Conservation (phyloP, 2,888 invertebrate genomes). For the Neria commutata region DNA sequence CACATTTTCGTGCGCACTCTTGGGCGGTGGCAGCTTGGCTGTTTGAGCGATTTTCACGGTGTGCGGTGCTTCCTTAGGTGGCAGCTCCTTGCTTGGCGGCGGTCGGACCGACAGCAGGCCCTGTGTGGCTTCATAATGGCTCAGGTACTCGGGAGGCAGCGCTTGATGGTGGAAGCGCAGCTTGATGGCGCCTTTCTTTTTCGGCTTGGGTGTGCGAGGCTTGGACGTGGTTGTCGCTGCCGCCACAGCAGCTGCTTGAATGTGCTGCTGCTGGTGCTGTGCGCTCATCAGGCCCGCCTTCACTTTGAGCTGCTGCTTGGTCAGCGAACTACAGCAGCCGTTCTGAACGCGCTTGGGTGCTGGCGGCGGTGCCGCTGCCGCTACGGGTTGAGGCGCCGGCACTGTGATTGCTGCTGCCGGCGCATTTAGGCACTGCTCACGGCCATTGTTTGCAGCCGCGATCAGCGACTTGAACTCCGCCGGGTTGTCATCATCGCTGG, state of each 20-base stretch:
- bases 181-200: conserved; percentile 68
- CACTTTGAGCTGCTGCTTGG: conserved; percentile 54
- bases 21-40: conserved; percentile 47
- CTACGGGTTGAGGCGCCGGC: background rate
- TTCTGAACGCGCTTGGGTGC: conserved; percentile 26
- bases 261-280: conserved; percentile 27
- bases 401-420: conserved; percentile 25
- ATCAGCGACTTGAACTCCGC: conserved; percentile 46
- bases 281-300: conserved; percentile 51
- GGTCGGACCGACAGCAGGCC: conserved; percentile 59
- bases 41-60: conserved; percentile 40
- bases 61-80: conserved; percentile 34
- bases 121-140: conserved; percentile 77
- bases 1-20: conserved; percentile 69
- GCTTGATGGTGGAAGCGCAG: conserved; percentile 83
- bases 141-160: conserved; percentile 77
- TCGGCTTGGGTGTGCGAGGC: conserved; percentile 25
- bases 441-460: conserved; percentile 22
- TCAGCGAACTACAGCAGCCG: conserved; percentile 46
- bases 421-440: conserved; percentile 14
- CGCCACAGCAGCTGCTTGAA: conserved; percentile 15
- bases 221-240: conserved; percentile 13
- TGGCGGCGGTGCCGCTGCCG: background rate
- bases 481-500: conserved; percentile 56
- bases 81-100: background rate